These are phyloP conservation scores for Drosophila repletoides DNA, from an alignment of 1,140 invertebrate species.

Conservation along the genomic window DNA sequence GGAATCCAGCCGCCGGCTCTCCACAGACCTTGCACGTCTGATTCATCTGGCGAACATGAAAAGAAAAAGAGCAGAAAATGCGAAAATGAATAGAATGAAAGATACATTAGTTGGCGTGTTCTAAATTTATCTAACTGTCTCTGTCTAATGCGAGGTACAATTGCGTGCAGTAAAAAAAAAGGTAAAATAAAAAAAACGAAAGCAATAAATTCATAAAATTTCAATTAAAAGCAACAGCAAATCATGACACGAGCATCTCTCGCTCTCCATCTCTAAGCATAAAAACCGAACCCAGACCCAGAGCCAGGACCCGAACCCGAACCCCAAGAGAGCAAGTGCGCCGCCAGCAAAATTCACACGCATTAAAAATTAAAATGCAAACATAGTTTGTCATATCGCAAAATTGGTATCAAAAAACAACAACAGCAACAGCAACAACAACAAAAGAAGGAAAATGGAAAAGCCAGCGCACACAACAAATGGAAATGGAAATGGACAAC, in stretches of 20 bases:
- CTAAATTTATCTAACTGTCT: neutral
- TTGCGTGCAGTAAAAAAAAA: slow-evolving; percentile 4
- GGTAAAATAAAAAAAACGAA: slow-evolving; percentile 33
- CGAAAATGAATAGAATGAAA: slow-evolving; percentile 55
- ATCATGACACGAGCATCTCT: slow-evolving; percentile 75
- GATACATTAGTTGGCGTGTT: slow-evolving; percentile 21
- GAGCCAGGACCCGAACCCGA: slow-evolving; percentile 1
- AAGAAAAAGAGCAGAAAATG: slow-evolving; percentile 43
- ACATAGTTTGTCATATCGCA: slow-evolving; percentile 80
- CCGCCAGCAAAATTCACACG: slow-evolving; percentile 80
- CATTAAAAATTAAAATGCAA: slow-evolving; percentile 82
- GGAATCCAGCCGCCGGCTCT: slow-evolving; percentile 93
- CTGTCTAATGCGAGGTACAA: neutral
- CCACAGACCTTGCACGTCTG: slow-evolving; percentile 92
- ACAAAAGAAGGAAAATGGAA: slow-evolving; percentile 30
- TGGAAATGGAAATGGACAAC: slow-evolving; percentile 69
- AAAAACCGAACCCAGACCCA: no score
- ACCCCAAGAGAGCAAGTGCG: slow-evolving; percentile 27
- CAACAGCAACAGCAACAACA: slow-evolving; percentile 8
- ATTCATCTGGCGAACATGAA: slow-evolving; percentile 86
- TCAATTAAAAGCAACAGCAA: slow-evolving; percentile 82
- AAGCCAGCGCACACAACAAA: slow-evolving; percentile 21
- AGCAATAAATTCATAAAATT: slow-evolving; percentile 82
- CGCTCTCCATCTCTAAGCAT: slow-evolving; percentile 42
- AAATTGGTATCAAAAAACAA: slow-evolving; percentile 72